Evolutionary conservation across 2,797 vertebrate genomes (phyloP).

Genomic region (Vultur gryphus): DNA sequence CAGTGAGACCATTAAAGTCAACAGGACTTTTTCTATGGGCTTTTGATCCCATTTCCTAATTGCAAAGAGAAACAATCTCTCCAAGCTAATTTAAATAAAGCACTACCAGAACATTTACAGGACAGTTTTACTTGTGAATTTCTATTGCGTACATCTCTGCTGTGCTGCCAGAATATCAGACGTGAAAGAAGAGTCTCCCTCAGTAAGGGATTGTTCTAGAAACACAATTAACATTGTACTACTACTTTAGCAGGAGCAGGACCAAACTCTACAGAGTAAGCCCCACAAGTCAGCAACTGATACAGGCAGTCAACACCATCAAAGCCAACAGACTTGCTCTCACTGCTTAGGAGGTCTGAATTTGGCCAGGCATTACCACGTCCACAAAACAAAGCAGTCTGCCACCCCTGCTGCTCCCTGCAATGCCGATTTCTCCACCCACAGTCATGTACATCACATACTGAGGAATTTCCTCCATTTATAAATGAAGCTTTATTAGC

Average conservation of each 20-base stretch:
- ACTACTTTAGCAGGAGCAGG: neutral
- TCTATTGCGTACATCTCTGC: neutral
- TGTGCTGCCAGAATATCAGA: neutral
- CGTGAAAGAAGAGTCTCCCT: neutral
- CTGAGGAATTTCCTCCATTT: neutral
- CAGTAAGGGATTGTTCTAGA: neutral
- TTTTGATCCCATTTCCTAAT: neutral
- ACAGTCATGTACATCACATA: rapidly evolving
- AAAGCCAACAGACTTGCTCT: neutral
- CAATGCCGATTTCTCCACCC: neutral
- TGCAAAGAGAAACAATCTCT: neutral
- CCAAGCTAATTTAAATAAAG: neutral
- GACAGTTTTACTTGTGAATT: neutral
- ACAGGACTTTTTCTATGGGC: neutral
- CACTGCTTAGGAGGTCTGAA: neutral
- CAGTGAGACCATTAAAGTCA: neutral
- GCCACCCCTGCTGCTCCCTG: neutral
- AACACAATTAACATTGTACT: neutral
- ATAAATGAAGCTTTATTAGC: neutral
- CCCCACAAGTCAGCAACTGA: neutral
- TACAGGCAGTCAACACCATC: neutral
- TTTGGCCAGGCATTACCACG: neutral
- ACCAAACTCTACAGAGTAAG: neutral
- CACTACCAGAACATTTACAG: neutral
- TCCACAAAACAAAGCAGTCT: neutral